Base-by-base conservation (phyloP, 2,797 vertebrate genomes). In the Anableps anableps region DNA sequence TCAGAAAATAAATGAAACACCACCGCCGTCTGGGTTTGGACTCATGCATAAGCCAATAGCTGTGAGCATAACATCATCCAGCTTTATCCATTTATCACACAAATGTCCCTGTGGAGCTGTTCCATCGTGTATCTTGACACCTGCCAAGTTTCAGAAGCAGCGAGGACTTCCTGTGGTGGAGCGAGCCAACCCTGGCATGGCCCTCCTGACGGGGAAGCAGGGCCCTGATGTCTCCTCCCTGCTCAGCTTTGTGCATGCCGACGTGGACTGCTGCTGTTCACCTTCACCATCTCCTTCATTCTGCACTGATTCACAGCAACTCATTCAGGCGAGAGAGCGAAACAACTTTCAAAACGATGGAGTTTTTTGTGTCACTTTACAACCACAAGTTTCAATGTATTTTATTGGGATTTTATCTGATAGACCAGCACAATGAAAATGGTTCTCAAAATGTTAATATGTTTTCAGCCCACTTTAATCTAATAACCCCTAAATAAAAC, bases 31-130 rank as follows among this genome's bases (percentile, higher is more conserved):
- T 85, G 38, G 79, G 72, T 85, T 70, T 81, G 75, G 81, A 86
- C 83, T 88, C 83, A 47, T 85, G 19, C 85, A 86, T 84, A 89
- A 90, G 83, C 90, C 88, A 78, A 75, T 86, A 71, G 81, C 91
- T 87, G 80, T 71, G 85, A 91, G 88, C 89, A 80, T 81, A 88
- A 89, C 89, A 85, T 91, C 84, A 83, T 86, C 85, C 88, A 58
- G 81, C 84, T 93, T 88, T 86, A 92, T 87, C 88, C 89, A 88
- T 92, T 91, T 88, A 92, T 93, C 90, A 90, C 86, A 90, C 86
- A 77, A 80, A 83, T 73, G 78, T 71, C 88, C 92, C 88, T 36
- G 84, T 53, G 81, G 89, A 85, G 86, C 82, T 80, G 88, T 85
- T 91, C 89, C 90, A 87, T 88, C 88, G 74, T 88, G 80, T 79